Percentiles rank a stretch among this genome's conserved stretches.
Evolutionary conservation across 37 sponge, comb jelly and placozoan genomes (phyloP).

Genomic region (Halichondria panicea): DNA sequence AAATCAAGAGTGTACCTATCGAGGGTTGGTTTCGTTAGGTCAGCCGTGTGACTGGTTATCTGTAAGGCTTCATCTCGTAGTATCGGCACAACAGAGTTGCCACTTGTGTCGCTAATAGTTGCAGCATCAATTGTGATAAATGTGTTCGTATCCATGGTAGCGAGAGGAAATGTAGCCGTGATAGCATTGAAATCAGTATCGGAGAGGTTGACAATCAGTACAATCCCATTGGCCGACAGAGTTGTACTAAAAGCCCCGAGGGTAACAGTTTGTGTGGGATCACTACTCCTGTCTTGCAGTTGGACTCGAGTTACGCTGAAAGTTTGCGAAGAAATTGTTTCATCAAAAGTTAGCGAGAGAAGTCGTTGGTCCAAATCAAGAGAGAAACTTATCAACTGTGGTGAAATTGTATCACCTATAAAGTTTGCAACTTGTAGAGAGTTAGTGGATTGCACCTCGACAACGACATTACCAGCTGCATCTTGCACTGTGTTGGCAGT

Average conservation of each 20-base stretch:
- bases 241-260: conserved; percentile 66
- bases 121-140: conserved; percentile 55
- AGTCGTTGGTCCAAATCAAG: conserved; percentile 51
- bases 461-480: conserved; percentile 53
- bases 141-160: conserved; percentile 63
- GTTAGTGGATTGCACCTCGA: conserved; percentile 29
- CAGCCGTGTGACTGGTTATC: conserved; percentile 59
- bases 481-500: conserved; percentile 55
- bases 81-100: conserved; percentile 62
- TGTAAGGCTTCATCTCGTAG: conserved; percentile 43
- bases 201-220: conserved; percentile 53
- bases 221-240: conserved; percentile 42
- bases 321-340: conserved; percentile 61
- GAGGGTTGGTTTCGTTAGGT: conserved; percentile 51
- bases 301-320: conserved; percentile 52
- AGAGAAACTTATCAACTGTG: conserved; percentile 47
- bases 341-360: conserved; percentile 75
- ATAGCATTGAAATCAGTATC: conserved; percentile 76
- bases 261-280: conserved; percentile 39
- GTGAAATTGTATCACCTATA: conserved; percentile 41
- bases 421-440: conserved; percentile 24
- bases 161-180: conserved; percentile 63
- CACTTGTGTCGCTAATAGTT: conserved; percentile 61
- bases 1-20: conserved; percentile 63
- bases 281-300: conserved; percentile 52